phyloP scores from a whole-genome alignment of 2,888 invertebrate genomes.

The Loripinus fragilis region DNA sequence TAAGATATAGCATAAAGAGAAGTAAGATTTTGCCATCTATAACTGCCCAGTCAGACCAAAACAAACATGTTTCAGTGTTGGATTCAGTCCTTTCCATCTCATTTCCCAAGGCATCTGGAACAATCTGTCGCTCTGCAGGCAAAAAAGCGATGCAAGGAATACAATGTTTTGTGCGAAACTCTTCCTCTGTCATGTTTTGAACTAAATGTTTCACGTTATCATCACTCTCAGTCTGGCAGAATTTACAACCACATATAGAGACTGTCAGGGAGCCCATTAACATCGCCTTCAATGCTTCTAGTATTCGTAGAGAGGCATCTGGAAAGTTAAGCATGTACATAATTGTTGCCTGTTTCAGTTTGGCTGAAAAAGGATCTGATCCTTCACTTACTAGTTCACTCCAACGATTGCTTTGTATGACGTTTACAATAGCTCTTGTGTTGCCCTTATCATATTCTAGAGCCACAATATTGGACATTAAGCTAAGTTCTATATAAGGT shows the following conservation, averaged over 20 bases:
- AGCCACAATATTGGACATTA: background rate
- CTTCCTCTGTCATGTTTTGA: background rate
- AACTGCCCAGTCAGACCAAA: slow-evolving; percentile 9
- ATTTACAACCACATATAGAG: background rate
- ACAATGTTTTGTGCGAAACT: background rate
- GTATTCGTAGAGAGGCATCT: background rate
- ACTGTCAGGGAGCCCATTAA: background rate
- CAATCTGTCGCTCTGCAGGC: background rate
- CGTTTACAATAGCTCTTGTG: background rate
- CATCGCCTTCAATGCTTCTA: background rate
- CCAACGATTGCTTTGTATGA: background rate
- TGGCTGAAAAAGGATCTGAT: background rate
- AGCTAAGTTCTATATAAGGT: background rate
- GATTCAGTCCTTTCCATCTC: background rate
- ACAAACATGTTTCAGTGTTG: background rate
- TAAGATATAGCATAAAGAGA: background rate
- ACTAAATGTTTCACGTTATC: background rate
- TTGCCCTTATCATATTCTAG: background rate
- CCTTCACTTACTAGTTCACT: background rate
- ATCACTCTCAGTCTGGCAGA: background rate
- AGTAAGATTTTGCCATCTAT: background rate
- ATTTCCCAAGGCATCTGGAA: background rate
- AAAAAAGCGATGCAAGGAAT: background rate
- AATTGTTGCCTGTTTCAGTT: background rate
- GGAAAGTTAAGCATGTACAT: background rate